phyloP scores from a whole-genome alignment of 2,888 invertebrate genomes.

The Coelopa pilipes region DNA sequence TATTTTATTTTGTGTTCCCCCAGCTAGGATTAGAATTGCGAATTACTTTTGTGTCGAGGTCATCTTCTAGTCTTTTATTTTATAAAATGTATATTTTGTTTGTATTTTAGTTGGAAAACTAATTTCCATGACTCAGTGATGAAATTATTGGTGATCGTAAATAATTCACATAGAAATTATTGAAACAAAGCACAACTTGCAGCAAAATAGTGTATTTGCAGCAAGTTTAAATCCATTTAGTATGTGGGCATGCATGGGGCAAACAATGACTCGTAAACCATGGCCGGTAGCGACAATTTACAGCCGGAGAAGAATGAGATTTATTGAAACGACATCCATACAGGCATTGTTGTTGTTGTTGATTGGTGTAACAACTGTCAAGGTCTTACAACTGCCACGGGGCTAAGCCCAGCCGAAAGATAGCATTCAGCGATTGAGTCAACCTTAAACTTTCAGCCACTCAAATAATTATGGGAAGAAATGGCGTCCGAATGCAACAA shows the following conservation, averaged over 20 bases:
- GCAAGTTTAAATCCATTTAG: background rate
- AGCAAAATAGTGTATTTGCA: background rate
- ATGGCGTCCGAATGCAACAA: slow-evolving; percentile 14
- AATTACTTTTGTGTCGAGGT: too few species aligned
- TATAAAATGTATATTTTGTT: too few species aligned
- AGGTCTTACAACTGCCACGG: background rate
- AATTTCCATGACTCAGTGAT: too few species aligned
- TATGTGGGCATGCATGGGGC: slow-evolving; percentile 15
- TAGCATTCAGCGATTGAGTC: background rate
- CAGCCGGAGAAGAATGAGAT: slow-evolving; percentile 19
- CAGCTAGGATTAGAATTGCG: too few species aligned
- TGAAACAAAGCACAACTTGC: background rate
- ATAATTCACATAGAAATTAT: too few species aligned
- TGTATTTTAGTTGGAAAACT: too few species aligned
- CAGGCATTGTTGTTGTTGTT: background rate
- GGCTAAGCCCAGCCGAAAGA: background rate
- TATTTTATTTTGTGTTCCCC: background rate
- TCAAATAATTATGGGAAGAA: slow-evolving; percentile 30
- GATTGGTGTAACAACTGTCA: background rate
- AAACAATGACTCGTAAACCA: slow-evolving; percentile 31
- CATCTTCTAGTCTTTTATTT: too few species aligned
- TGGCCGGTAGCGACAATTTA: background rate
- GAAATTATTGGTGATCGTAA: too few species aligned
- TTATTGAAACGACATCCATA: slow-evolving; percentile 16
- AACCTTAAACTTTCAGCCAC: slow-evolving; percentile 29